phyloP scores from a whole-genome alignment of 1,140 invertebrate species.

The Meloidogyne exigua region DNA sequence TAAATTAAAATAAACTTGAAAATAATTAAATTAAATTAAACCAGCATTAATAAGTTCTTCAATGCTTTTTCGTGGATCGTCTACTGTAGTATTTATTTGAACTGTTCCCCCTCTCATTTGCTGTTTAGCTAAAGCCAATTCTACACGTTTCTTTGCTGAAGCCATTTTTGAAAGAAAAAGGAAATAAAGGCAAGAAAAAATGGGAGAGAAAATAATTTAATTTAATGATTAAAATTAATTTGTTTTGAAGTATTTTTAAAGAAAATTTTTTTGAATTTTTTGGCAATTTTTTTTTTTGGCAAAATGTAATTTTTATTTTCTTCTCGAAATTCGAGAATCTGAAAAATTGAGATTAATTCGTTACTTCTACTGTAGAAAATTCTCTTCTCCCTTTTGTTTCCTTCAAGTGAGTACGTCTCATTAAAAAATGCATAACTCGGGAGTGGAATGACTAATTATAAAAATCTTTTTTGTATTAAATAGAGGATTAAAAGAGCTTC shows the following conservation, averaged over 20 bases:
- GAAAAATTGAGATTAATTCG: neutral
- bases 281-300: neutral
- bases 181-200: neutral
- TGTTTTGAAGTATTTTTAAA: neutral
- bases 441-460: no score
- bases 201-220: neutral
- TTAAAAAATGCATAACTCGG: no score
- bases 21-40: neutral
- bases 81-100: conserved; percentile 23
- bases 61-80: conserved; percentile 20
- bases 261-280: no score
- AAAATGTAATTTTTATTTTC: neutral
- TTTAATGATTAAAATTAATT: neutral
- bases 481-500: no score
- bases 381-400: no score
- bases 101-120: conserved; percentile 17
- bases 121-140: conserved; percentile 2
- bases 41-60: conserved; percentile 23
- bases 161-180: conserved; percentile 13
- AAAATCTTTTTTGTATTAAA: no score
- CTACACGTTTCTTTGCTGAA: conserved; percentile 27
- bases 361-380: no score
- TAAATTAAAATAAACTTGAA: neutral
- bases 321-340: conserved; percentile 1
- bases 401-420: no score